phyloP scores from a whole-genome alignment of 2,888 invertebrate genomes.

The Fragum whitleyi region DNA sequence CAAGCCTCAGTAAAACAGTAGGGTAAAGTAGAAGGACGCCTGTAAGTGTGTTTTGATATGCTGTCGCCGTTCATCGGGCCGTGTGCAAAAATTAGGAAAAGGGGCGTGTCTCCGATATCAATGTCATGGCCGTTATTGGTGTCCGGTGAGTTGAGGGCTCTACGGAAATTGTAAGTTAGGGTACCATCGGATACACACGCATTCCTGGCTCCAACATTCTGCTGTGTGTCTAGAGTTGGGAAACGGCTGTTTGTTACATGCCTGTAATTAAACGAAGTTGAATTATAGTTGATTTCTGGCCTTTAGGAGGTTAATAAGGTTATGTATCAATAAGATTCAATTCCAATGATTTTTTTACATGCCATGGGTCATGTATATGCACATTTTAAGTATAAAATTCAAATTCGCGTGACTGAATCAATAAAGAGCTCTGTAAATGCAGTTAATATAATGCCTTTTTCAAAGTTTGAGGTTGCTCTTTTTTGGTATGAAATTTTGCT shows the following conservation, averaged over 20 bases:
- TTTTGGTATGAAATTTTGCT: too few species aligned
- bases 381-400: too few species aligned
- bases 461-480: too few species aligned
- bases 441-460: too few species aligned
- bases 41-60: not conserved
- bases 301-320: too few species aligned
- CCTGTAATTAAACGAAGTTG: not conserved
- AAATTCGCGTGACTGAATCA: too few species aligned
- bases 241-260: not conserved
- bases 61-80: not conserved
- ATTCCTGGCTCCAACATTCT: not conserved
- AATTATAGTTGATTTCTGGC: too few species aligned
- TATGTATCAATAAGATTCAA: too few species aligned
- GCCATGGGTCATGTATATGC: too few species aligned
- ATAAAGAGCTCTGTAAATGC: too few species aligned
- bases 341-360: too few species aligned
- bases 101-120: not conserved
- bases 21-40: not conserved
- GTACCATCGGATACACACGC: not conserved
- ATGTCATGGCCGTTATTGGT: not conserved
- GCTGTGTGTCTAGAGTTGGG: not conserved
- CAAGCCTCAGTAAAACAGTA: constrained; percentile 7
- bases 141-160: not conserved
- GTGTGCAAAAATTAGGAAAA: not conserved
- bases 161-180: not conserved